Evolutionary conservation across 2,797 vertebrate genomes (phyloP), one percentile per base, ranked within the genome.

Genomic region (Limosa lapponica): DNA sequence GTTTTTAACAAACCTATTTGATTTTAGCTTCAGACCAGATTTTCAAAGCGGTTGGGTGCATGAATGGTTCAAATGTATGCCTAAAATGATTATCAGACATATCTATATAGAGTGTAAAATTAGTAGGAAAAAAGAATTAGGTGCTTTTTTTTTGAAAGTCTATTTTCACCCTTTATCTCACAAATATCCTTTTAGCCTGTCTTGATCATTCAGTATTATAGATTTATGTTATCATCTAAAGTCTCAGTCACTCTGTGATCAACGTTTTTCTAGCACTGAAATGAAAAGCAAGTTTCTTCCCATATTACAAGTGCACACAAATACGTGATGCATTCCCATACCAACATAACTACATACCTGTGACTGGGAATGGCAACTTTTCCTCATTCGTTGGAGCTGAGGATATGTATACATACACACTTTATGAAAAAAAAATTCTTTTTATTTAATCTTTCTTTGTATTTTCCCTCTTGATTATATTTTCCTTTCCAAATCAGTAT

Each of bases 271-370:
- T 57, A 71, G 24, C 8, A 34, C 39, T 55, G 57, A 66, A 92
- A 46, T 49, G 43, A 82, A 86, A 74, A 83, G 16, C 3, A 70
- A 48, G 37, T 59, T 90, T 82, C 58, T 73, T 82, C 16, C 41
- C 46, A 1, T 51, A 73, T 16, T 80, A 55, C 36, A 86, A 59
- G 16, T 3, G 13, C 27, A 75, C 4, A 43, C 19, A 54, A 44
- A 80, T n/a, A 25, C 0, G 0, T 39, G 44, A 72, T 0, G 1
- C 8, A 8, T 25, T 65, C 41, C 54, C 41, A 25, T 16, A 46
- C 10, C 20, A 81, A 64, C 8, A 13, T 3, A 73, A 22, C 15
- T 44, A 43, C 28, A 18, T 2, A 74, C 5, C 10, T 20, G 24
- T 32, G 37, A 78, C 8, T 6, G 13, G 13, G 27, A 79, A 82